Conservation (phyloP, 2,797 vertebrate species). For the Sebastiscus tertius region DNA sequence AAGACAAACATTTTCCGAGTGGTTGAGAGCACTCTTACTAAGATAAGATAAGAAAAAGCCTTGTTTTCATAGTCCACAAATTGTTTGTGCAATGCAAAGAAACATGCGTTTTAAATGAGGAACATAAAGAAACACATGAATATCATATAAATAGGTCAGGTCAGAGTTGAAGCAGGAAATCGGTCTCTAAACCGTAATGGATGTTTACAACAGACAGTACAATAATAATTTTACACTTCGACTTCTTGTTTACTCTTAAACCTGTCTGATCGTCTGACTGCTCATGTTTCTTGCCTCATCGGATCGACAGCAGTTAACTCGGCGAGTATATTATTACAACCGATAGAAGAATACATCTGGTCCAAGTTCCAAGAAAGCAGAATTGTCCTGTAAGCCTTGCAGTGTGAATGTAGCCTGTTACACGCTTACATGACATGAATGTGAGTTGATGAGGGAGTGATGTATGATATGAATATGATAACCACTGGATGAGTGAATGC, state of each 20-base stretch:
- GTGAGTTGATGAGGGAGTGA: background rate
- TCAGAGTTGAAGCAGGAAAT: background rate
- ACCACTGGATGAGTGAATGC: conserved; percentile 1
- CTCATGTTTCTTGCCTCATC: background rate
- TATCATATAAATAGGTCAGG: background rate
- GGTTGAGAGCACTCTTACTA: rapidly evolving
- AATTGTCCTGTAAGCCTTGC: background rate
- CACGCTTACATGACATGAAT: background rate
- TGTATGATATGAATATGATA: conserved; percentile 13
- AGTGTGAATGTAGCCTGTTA: conserved; percentile 24
- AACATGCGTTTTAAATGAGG: too few relatives aligned
- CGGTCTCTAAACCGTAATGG: background rate
- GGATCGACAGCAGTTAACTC: background rate
- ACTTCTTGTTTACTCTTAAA: background rate
- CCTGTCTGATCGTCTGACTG: background rate
- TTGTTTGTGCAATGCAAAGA: too few relatives aligned
- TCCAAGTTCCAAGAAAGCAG: background rate
- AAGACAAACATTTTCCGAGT: too few relatives aligned
- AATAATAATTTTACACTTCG: background rate
- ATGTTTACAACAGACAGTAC: background rate
- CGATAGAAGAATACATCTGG: background rate
- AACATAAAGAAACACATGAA: too few relatives aligned
- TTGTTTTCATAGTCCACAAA: too few relatives aligned
- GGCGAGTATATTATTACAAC: background rate
- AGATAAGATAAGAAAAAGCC: rapidly evolving